Conservation (phyloP, 1,140 invertebrate genomes). For the Centruroides vittatus region DNA sequence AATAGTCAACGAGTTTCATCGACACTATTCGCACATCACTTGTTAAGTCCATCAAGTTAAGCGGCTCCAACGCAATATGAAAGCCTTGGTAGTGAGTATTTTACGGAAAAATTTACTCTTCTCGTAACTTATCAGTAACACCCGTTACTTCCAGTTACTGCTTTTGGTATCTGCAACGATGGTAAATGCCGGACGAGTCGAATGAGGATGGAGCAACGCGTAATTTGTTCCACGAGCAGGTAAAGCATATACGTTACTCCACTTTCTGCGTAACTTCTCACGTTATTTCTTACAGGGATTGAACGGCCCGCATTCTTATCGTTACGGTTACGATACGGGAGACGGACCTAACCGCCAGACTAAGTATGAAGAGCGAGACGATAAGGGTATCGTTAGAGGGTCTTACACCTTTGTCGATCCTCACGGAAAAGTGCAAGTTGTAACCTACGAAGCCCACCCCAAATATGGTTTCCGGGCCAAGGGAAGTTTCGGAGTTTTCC, state of each 20-base stretch:
- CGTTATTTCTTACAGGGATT: slow-evolving; percentile 40
- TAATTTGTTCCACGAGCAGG: slow-evolving; percentile 7
- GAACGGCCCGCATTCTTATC: slow-evolving; percentile 64
- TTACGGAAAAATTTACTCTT: too few relatives aligned
- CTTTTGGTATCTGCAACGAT: too few relatives aligned
- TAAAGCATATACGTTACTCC: not conserved
- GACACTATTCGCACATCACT: too few relatives aligned
- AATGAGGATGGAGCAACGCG: too few relatives aligned
- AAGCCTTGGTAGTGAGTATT: too few relatives aligned
- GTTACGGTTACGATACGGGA: slow-evolving; percentile 75
- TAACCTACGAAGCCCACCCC: slow-evolving; percentile 60
- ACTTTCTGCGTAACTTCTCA: not conserved
- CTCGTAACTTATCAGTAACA: too few relatives aligned
- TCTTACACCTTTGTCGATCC: slow-evolving; percentile 71
- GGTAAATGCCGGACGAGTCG: too few relatives aligned
- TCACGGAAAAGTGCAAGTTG: slow-evolving; percentile 55
- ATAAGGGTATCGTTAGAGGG: slow-evolving; percentile 57
- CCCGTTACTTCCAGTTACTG: too few relatives aligned
- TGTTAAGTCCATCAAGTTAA: too few relatives aligned
- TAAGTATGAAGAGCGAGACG: slow-evolving; percentile 60
- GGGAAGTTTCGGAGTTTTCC: not conserved
- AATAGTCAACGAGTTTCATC: too few relatives aligned
- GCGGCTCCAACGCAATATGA: too few relatives aligned
- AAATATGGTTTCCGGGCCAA: slow-evolving; percentile 42
- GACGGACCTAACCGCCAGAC: slow-evolving; percentile 64